Evolutionary conservation across 2,797 vertebrate species (phyloP), one percentile per base, ranked within the genome.

Genomic region (Syncerus caffer): DNA sequence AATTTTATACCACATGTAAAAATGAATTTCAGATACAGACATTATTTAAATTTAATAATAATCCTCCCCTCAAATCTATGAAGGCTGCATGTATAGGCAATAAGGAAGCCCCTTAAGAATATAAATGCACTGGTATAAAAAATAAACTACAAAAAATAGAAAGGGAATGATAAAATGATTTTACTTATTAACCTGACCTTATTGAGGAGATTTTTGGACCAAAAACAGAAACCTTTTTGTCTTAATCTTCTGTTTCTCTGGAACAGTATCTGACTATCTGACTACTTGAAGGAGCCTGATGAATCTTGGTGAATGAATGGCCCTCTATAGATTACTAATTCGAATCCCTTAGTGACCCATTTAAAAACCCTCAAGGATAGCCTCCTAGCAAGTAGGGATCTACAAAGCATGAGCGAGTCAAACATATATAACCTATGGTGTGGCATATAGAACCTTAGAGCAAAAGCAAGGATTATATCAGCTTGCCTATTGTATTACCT

Each of bases 251-350:
- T 85, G n/a, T 93, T 95, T 83, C 60, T 74, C 80, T 87, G 57
- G 38, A 57, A 78, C 53, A 86, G 42, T 38, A 15, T 47, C 71
- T 71, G 17, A 12, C n/a, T 64, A n/a, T 71, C 64, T 71, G 79
- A 29, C 79, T 53, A 89, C 14, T 45, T 74, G 38, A 76, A 93
- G 23, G 50, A 87, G 8, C 51, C 92, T 96, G 93, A 34, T 95
- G 64, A 90, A 76, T 85, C 83, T 58, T 89, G 47, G 38, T 85
- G 82, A 86, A 78, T 94, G 89, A 96, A 90, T 91, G 38, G 9
- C 34, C 38, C 64, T 71, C 10, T 89, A 9, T 64, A 34, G 45
- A n/a, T 71, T 38, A 60, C 71, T 83, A 51, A 74, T 92, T 97
- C 50, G 90, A 34, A 87, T 80, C 25, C 23, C n/a, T 60, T 87